Evolutionary conservation across 2,888 invertebrate species (phyloP).

Genomic region (Podabrus alpinus): DNA sequence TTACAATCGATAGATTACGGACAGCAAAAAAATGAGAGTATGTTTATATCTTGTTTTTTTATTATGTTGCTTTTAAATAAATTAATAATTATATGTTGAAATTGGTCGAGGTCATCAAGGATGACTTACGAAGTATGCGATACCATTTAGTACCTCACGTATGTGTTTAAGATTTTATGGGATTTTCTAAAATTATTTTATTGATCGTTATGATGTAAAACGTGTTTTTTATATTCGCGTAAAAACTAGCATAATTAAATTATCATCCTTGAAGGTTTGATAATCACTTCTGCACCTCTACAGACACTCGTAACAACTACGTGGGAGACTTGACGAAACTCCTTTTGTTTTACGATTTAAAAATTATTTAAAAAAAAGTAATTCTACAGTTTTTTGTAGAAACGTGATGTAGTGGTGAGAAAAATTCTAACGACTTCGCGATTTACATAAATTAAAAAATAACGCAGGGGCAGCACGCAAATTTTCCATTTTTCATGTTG

Average conservation of each 20-base stretch:
- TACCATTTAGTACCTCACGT: not conserved
- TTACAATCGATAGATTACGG: not conserved
- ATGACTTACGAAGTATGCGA: not conserved
- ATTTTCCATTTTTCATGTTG: not conserved
- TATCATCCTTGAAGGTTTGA: not conserved
- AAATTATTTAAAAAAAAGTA: not conserved
- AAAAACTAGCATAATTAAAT: not conserved
- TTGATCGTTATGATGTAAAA: not conserved
- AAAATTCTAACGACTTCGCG: not conserved
- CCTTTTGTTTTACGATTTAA: not conserved
- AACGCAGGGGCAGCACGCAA: not conserved
- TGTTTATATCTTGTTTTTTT: not conserved
- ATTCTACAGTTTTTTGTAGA: not conserved
- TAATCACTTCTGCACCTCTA: not conserved
- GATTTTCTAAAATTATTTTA: not conserved
- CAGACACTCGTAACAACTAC: not conserved
- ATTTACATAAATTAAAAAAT: not conserved
- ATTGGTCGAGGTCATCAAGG: not conserved
- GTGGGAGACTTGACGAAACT: not conserved
- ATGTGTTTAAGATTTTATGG: not conserved
- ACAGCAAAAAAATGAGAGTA: not conserved
- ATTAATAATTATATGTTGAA: not conserved
- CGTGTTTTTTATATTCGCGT: not conserved
- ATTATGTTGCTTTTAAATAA: not conserved
- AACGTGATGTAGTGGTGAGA: not conserved